These are phyloP conservation scores for Itoplectis maculator DNA, from an alignment of 2,888 invertebrate genomes.

Conservation along the genomic window DNA sequence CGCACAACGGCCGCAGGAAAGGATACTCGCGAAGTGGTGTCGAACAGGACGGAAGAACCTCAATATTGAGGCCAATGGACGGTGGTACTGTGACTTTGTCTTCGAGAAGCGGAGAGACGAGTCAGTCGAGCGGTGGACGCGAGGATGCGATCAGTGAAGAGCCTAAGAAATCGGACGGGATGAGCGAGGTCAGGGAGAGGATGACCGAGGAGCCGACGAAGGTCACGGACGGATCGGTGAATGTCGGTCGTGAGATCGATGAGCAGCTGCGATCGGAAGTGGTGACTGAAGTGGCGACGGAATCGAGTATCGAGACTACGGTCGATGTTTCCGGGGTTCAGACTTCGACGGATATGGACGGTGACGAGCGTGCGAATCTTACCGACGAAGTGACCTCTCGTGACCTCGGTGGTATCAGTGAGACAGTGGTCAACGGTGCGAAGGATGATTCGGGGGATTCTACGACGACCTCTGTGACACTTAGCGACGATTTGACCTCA, in stretches of 20 bases:
- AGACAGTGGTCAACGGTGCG: no score
- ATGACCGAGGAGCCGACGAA: conserved; percentile 44
- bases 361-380: conserved; percentile 26
- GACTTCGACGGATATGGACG: conserved; percentile 18
- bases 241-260: conserved; percentile 20
- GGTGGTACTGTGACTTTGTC: conserved; percentile 33
- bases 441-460: conserved; percentile 30
- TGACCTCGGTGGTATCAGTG: conserved; percentile 4
- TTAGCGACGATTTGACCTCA: conserved; percentile 63
- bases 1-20: conserved; percentile 50
- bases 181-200: conserved; percentile 19
- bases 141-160: conserved; percentile 48
- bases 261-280: not conserved
- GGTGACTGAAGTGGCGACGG: not conserved
- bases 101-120: conserved; percentile 16
- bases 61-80: conserved; percentile 58
- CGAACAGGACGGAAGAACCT: conserved; percentile 50
- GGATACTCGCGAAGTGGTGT: conserved; percentile 37
- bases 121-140: not conserved
- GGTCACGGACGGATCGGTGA: not conserved
- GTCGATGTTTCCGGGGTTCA: conserved; percentile 18
- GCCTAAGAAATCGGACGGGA: conserved; percentile 2
- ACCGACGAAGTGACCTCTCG: not conserved
- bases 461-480: conserved; percentile 56
- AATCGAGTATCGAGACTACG: conserved; percentile 37